A percentile compares a stretch with the other conserved stretches of the same genome.
Evolutionary conservation across 35 echinoderm and acorn worm species (phyloP).

Genomic region (Strongylocentrotus purpuratus): DNA sequence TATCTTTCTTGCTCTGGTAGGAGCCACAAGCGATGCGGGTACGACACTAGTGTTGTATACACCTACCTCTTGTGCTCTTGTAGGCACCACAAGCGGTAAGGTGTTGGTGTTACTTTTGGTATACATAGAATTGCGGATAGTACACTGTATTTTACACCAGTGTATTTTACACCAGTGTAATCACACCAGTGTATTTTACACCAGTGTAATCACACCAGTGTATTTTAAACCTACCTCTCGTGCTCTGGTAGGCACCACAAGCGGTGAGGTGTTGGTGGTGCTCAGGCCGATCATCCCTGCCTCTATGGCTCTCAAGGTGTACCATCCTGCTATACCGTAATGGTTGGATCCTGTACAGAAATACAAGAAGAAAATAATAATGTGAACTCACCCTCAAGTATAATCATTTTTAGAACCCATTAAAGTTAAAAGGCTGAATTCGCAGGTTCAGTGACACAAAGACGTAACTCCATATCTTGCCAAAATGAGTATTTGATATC

Average conservation of each 20-base stretch:
- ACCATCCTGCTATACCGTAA: conserved; percentile 98
- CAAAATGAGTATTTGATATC: no score
- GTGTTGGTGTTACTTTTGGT: conserved; percentile 6
- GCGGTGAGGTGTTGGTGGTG: conserved; percentile 90
- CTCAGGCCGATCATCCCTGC: conserved; percentile 83
- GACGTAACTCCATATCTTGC: no score
- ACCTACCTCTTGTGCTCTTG: conserved; percentile 67
- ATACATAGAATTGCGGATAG: neutral
- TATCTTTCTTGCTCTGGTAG: conserved; percentile 77
- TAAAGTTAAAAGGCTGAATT: no score
- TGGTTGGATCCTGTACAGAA: conserved; percentile 88
- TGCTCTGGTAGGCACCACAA: conserved; percentile 83
- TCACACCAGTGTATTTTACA: neutral
- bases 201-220: neutral
- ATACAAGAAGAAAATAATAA: neutral
- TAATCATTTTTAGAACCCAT: no score
- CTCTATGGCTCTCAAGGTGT: conserved; percentile 73
- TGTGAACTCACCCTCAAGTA: no score
- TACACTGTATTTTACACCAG: neutral
- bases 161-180: neutral
- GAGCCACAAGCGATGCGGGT: conserved; percentile 79
- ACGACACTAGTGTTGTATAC: no score
- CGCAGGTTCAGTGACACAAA: no score
- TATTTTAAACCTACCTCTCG: conserved; percentile 24
- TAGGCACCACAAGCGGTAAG: conserved; percentile 84